A percentile compares a stretch with the other conserved stretches of the same genome.
These are phyloP conservation scores for Eupeodes corollae DNA, from an alignment of 1,140 invertebrate genomes.

Conservation along the genomic window DNA sequence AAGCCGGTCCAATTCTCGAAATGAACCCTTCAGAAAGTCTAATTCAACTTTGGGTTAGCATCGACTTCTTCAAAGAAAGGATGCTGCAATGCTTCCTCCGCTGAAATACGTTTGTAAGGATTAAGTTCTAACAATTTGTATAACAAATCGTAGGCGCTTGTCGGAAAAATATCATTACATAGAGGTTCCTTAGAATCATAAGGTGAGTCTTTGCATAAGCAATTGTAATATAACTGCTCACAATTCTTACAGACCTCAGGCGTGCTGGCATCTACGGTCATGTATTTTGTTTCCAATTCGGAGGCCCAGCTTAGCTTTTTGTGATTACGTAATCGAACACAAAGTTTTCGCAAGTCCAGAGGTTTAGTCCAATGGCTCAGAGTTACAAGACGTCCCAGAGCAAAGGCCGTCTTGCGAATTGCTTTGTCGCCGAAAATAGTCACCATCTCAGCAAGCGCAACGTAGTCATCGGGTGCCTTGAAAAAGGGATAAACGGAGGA, in stretches of 20 bases:
- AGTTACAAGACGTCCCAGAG: constrained; percentile 47
- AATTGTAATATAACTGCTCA: constrained; percentile 33
- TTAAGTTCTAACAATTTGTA: constrained; percentile 98
- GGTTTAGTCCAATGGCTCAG: constrained; percentile 42
- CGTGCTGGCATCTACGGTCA: constrained; percentile 18
- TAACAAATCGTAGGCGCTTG: constrained; percentile 88
- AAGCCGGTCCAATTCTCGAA: too few relatives aligned
- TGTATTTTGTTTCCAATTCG: constrained; percentile 18
- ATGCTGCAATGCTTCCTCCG: constrained; percentile 94
- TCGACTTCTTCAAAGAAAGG: constrained; percentile 47
- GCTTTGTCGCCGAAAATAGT: constrained; percentile 63
- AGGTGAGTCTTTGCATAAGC: constrained; percentile 23
- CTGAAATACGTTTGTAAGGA: constrained; percentile 96
- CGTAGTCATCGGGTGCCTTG: constrained; percentile 65
- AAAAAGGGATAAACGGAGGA: constrained; percentile 76
- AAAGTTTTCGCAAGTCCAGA: constrained; percentile 43
- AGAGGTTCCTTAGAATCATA: constrained; percentile 23
- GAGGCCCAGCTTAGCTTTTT: constrained; percentile 23
- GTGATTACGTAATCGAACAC: constrained; percentile 35
- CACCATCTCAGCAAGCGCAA: constrained; percentile 71
- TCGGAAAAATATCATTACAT: constrained; percentile 28
- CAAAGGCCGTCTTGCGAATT: constrained; percentile 54
- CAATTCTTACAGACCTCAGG: constrained; percentile 29
- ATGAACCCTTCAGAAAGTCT: too few relatives aligned
- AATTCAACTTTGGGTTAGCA: too few relatives aligned